Conservation (phyloP, 2,888 invertebrate species). For the Drosophila nigricruria region DNA sequence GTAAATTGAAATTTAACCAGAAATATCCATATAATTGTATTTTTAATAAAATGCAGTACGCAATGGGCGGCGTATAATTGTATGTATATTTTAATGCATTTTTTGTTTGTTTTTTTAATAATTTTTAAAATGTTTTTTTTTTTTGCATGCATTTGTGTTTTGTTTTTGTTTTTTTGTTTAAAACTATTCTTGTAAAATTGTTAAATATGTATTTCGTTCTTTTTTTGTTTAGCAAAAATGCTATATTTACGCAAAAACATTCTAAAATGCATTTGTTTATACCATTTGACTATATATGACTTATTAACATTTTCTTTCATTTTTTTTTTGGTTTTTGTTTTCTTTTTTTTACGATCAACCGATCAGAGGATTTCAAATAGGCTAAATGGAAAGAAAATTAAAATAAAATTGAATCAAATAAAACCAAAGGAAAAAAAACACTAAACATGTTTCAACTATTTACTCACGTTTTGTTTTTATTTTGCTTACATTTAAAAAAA, state of each 20-base stretch:
- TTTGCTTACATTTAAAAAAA: conserved; percentile 76
- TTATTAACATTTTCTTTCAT: conserved; percentile 51
- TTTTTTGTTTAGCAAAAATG: conserved; percentile 66
- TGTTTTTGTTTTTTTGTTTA: conserved; percentile 51
- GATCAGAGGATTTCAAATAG: conserved; percentile 47
- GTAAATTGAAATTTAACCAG: neutral
- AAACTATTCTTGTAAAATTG: conserved; percentile 71
- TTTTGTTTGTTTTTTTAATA: conserved; percentile 47
- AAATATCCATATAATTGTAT: conserved; percentile 8
- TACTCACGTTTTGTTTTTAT: conserved; percentile 65
- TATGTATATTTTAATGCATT: conserved; percentile 66
- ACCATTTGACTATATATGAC: conserved; percentile 63
- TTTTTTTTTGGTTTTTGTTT: neutral
- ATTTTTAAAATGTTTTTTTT: conserved; percentile 58
- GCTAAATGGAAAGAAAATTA: conserved; percentile 38
- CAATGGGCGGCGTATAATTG: conserved; percentile 40
- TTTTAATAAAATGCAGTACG: conserved; percentile 34
- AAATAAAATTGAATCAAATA: conserved; percentile 16
- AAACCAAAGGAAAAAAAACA: conserved; percentile 43
- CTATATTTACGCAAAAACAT: conserved; percentile 73
- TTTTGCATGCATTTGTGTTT: conserved; percentile 53
- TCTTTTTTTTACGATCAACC: conserved; percentile 36
- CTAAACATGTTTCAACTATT: conserved; percentile 64
- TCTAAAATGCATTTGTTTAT: conserved; percentile 69
- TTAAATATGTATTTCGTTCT: conserved; percentile 60